Conservation (phyloP, 2,113 vertebrate genomes). For the Peromyscus polionotus region DNA sequence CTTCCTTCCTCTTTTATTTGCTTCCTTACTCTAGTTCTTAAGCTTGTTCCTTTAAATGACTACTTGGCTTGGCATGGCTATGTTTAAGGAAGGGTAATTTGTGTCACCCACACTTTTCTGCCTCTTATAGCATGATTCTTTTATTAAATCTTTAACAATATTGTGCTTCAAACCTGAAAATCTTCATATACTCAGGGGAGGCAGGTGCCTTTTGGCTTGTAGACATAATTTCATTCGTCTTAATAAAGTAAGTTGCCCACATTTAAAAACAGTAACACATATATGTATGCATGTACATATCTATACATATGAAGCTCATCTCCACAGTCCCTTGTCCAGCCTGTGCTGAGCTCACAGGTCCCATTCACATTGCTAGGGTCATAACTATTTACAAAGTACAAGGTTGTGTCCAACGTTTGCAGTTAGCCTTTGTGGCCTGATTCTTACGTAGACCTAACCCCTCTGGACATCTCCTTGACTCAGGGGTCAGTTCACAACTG, state of each 20-base stretch:
- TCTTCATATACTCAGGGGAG: not conserved
- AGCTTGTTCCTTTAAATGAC: not conserved
- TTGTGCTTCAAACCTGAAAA: not conserved
- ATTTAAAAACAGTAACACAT: not conserved
- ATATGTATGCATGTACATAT: no score
- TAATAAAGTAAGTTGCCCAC: not conserved
- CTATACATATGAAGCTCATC: not conserved
- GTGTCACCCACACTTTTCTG: not conserved
- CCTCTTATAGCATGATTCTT: not conserved
- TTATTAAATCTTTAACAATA: constrained; percentile 20
- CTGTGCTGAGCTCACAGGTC: not conserved
- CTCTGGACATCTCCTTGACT: not conserved
- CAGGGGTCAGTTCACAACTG: not conserved
- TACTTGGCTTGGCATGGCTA: not conserved
- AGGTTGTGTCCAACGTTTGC: not conserved
- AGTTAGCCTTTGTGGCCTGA: not conserved
- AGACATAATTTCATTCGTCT: not conserved
- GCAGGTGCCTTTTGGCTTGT: not conserved
- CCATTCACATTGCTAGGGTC: not conserved
- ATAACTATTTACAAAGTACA: not conserved
- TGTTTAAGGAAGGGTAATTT: not conserved
- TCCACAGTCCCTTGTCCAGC: not conserved
- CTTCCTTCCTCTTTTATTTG: not conserved
- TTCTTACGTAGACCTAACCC: not conserved
- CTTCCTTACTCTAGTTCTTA: not conserved